Percentiles rank a stretch among this genome's conserved stretches.
Evolutionary conservation across 2,888 invertebrate genomes (phyloP).

Genomic region (Meghimatium bilineatum): DNA sequence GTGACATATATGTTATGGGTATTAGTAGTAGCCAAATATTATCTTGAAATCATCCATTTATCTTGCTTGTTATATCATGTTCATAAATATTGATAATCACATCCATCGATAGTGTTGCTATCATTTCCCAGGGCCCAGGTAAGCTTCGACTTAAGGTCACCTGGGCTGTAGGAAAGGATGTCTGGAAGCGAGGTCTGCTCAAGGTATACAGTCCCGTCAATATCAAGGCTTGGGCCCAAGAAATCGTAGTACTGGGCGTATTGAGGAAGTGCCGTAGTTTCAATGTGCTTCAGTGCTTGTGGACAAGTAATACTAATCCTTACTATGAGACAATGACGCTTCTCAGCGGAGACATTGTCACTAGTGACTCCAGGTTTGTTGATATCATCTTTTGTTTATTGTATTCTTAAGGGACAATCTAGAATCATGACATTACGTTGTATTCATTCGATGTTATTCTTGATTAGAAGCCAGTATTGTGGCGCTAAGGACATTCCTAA

Average conservation of each 20-base stretch:
- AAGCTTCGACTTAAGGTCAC: slow-evolving; percentile 65
- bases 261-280: slow-evolving; percentile 65
- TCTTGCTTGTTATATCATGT: too few relatives aligned
- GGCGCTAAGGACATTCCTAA: too few relatives aligned
- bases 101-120: background rate
- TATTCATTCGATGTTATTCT: too few relatives aligned
- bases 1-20: too few relatives aligned
- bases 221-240: slow-evolving; percentile 71
- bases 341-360: slow-evolving; percentile 69
- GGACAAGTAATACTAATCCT: slow-evolving; percentile 71
- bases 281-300: slow-evolving; percentile 69
- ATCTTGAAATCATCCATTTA: too few relatives aligned
- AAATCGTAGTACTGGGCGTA: slow-evolving; percentile 72
- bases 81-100: too few relatives aligned
- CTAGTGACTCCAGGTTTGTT: slow-evolving; percentile 68
- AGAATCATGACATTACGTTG: too few relatives aligned
- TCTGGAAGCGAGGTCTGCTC: slow-evolving; percentile 64
- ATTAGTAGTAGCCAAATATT: too few relatives aligned
- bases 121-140: slow-evolving; percentile 62
- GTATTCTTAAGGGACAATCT: too few relatives aligned
- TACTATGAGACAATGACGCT: slow-evolving; percentile 72
- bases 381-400: background rate
- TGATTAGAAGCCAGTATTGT: too few relatives aligned
- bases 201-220: slow-evolving; percentile 68
- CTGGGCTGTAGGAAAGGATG: slow-evolving; percentile 63